Evolutionary conservation across 2,113 vertebrate species (phyloP).

Genomic region (Otis tarda): DNA sequence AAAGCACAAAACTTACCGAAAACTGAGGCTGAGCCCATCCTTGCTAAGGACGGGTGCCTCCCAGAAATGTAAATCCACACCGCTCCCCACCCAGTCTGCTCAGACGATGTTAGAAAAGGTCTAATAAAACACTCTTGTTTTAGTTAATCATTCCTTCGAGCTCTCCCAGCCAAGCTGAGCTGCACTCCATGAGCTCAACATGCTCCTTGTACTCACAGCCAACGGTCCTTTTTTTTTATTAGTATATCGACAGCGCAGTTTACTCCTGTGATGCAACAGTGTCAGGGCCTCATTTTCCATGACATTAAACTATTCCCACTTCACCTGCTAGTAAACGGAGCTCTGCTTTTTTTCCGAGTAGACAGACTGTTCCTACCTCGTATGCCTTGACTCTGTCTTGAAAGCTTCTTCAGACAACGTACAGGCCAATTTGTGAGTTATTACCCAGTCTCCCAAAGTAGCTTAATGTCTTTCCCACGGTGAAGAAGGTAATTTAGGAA

Average conservation of each 20-base stretch:
- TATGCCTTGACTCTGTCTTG: background rate
- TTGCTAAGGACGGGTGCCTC: background rate
- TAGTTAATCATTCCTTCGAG: slow-evolving; percentile 36
- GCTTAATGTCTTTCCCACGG: background rate
- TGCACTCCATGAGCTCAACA: slow-evolving; percentile 13
- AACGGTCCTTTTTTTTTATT: background rate
- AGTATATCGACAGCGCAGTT: background rate
- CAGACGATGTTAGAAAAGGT: background rate
- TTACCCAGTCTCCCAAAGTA: background rate
- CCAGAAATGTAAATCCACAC: background rate
- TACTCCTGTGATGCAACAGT: background rate
- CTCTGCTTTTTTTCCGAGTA: background rate
- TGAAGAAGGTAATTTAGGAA: slow-evolving; percentile 31
- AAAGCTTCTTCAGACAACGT: background rate
- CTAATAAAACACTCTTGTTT: background rate
- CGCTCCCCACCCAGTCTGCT: background rate
- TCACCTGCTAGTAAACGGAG: slow-evolving; percentile 14
- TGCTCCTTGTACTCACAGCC: slow-evolving; percentile 2
- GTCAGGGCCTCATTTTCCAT: background rate
- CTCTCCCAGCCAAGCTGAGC: background rate
- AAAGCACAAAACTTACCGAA: background rate
- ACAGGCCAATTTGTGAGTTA: background rate
- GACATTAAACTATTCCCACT: background rate
- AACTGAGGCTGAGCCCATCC: background rate
- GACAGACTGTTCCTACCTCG: background rate